Conservation (phyloP, 2,888 invertebrate species). For the Dugesia japonica region DNA sequence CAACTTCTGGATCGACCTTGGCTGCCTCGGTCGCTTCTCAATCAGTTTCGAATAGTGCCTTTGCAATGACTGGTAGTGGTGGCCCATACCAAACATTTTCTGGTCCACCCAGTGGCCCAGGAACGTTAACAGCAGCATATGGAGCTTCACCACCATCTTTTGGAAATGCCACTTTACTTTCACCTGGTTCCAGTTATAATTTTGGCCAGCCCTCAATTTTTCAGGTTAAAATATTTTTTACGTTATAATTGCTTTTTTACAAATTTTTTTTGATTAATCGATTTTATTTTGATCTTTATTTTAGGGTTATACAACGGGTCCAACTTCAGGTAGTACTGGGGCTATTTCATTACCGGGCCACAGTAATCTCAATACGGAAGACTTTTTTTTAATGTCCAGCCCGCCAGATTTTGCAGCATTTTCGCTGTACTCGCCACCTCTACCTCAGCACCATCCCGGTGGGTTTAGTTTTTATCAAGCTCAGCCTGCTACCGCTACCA, state of each 20-base stretch:
- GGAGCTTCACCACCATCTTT: slow-evolving; percentile 59
- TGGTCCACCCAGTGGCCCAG: slow-evolving; percentile 31
- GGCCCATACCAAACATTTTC: slow-evolving; percentile 35
- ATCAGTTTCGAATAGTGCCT: slow-evolving; percentile 45
- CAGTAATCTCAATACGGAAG: neutral
- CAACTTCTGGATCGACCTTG: neutral
- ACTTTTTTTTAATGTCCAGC: neutral
- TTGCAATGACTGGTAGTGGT: slow-evolving; percentile 54
- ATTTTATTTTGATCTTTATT: too few relatives aligned
- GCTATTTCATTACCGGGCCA: neutral
- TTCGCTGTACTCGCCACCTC: neutral
- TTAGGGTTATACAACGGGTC: neutral
- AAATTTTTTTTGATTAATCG: too few relatives aligned
- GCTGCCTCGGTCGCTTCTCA: neutral
- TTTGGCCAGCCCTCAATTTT: slow-evolving; percentile 36
- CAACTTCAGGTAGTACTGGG: neutral
- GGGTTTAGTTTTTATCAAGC: neutral
- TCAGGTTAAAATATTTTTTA: too few relatives aligned
- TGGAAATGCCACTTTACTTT: slow-evolving; percentile 39
- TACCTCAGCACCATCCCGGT: neutral
- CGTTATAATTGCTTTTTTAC: too few relatives aligned
- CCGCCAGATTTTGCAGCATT: neutral
- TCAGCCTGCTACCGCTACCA: neutral
- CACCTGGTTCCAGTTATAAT: slow-evolving; percentile 41
- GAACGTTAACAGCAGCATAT: slow-evolving; percentile 54